Percentiles rank a stretch among this genome's conserved stretches.
These are phyloP conservation scores for Miniopterus natalensis DNA, from an alignment of 2,113 vertebrate species.

Conservation along the genomic window DNA sequence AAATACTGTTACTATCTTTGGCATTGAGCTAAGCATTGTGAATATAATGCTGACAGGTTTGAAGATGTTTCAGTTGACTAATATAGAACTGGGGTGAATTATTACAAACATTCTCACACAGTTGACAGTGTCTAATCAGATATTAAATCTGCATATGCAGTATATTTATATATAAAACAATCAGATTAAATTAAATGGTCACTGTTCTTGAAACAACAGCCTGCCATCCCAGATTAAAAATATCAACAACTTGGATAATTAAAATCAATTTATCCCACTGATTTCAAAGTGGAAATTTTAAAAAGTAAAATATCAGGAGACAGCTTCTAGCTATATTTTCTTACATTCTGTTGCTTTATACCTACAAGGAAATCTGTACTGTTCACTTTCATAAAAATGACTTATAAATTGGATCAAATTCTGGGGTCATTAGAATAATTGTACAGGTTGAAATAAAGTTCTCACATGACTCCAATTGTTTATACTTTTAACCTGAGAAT, in stretches of 20 bases:
- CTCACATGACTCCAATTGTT: neutral
- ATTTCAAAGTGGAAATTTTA: neutral
- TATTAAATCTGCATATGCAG: neutral
- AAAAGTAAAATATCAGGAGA: slow-evolving; percentile 8
- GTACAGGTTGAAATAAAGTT: neutral
- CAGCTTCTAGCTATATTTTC: neutral
- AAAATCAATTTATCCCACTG: neutral
- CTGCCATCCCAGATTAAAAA: slow-evolving; percentile 31
- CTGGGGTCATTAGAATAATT: neutral
- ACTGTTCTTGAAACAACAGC: slow-evolving; percentile 20
- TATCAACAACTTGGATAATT: slow-evolving; percentile 33
- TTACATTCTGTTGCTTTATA: neutral
- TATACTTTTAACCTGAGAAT: slow-evolving; percentile 17
- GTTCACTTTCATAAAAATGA: slow-evolving; percentile 11
- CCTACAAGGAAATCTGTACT: neutral
- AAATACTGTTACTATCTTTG: slow-evolving; percentile 54
- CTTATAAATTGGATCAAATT: neutral
- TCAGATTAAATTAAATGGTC: slow-evolving; percentile 28
- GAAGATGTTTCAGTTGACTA: neutral
- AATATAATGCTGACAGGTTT: neutral
- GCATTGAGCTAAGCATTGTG: slow-evolving; percentile 5
- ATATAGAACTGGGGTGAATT: slow-evolving; percentile 22
- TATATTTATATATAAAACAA: slow-evolving; percentile 41
- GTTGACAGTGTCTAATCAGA: neutral
- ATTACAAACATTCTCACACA: slow-evolving; percentile 15